These are phyloP conservation scores for Danio kyathit DNA, from an alignment of 2,797 vertebrate genomes.

Conservation along the genomic window DNA sequence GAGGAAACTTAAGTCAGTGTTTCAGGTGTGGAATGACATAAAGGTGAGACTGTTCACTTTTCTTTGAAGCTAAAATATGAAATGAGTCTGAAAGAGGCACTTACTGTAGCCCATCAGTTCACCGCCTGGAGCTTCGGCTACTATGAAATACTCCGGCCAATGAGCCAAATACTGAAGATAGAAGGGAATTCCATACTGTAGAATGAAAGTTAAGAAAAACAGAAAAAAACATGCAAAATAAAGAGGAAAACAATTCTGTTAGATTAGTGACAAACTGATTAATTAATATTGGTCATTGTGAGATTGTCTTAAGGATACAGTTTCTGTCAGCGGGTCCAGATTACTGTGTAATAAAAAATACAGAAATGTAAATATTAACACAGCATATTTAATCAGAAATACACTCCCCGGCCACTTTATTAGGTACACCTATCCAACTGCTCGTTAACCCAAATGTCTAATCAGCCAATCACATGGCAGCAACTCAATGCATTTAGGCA, in stretches of 20 bases:
- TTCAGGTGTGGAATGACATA: neutral
- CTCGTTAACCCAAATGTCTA: too few relatives aligned
- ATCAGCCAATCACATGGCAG: too few relatives aligned
- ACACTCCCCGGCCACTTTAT: too few relatives aligned
- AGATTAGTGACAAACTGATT: too few relatives aligned
- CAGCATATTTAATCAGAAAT: conserved; percentile 62
- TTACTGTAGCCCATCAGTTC: conserved; percentile 98
- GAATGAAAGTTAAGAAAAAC: conserved; percentile 47
- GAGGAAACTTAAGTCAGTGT: too few relatives aligned
- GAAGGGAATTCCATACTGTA: conserved; percentile 95
- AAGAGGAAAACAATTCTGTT: neutral
- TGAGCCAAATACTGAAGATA: conserved; percentile 97
- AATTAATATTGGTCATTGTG: neutral
- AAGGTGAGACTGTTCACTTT: neutral
- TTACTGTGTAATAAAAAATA: conserved; percentile 79
- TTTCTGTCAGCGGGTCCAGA: conserved; percentile 94
- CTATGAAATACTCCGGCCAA: conserved; percentile 97
- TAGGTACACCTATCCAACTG: too few relatives aligned
- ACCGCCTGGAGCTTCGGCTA: conserved; percentile 93
- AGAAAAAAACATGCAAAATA: neutral
- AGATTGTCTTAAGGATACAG: conserved; percentile 86
- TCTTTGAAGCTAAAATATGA: neutral
- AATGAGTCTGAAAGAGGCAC: conserved; percentile 61
- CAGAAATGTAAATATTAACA: neutral
- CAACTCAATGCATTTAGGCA: too few relatives aligned